Evolutionary conservation across 2,113 vertebrate genomes (phyloP), one percentile per base, ranked within the genome.

Genomic region (Stictonetta naevosa): DNA sequence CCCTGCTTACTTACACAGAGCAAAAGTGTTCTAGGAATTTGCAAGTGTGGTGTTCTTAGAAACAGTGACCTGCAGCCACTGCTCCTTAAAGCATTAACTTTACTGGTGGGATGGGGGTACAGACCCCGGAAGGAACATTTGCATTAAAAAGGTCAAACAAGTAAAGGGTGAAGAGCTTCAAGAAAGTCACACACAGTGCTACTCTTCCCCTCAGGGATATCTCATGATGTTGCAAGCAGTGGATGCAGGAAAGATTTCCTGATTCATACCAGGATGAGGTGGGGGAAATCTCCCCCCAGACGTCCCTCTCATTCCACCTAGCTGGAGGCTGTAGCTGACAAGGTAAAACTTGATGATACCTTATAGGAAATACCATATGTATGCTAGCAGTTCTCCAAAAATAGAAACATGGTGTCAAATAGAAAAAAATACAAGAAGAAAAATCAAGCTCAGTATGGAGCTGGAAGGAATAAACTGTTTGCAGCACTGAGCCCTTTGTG

Each of bases 21-120:
- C 67, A 89, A 58, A 97, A 96, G 81, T 85, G 96, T 96, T 96
- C 96, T 87, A 93, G 95, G 96, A 97, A 96, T 97, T 96, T 87
- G 86, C 91, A 91, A 96, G 92, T 93, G 91, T 67, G 83, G 55
- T 94, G 96, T 95, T 96, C 96, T 92, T 94, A 94, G 95, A 96
- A 96, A 92, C 73, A 83, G 69, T 0, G 2, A 90, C 81, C 78
- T 76, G 81, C 15, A 0, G 77, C 56, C 59, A 66, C 90, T 91
- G 92, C 67, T 92, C 64, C 83, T 73, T 29, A 92, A 83, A 93
- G 53, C 62, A 18, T 4, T 90, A 78, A 46, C 8, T 3, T 59
- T 63, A 6, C 66, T 88, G 81, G 58, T 69, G 62, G 28, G 36
- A 19, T 48, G 36, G 34, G 67, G 62, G 81, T 71, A 85, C 83